Base-by-base conservation (phyloP, 1,140 invertebrate genomes). In the Hirudo medicinalis region DNA sequence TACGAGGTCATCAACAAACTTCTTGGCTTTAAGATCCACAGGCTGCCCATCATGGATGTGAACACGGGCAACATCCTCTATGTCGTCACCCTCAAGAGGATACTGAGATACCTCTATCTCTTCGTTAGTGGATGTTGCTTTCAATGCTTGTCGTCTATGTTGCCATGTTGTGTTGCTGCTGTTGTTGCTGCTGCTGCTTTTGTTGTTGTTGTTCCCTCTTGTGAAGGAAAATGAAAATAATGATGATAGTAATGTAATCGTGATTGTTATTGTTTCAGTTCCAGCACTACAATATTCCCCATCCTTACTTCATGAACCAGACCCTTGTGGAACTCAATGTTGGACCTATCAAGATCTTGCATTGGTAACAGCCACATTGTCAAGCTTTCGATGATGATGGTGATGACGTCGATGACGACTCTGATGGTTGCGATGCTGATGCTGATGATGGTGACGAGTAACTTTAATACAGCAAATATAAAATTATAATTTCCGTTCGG, bases 21-120 rank as follows among this genome's bases (percentile, higher is more conserved):
- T 74, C 92, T 96, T 75, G 88, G 89, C 76, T 94, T 93, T 82
- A 88, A 83, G 82, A 97, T 99, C 77, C 97, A 99, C 86, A 87
- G 96, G 78, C 86, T 82, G 78, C 94, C 94, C 77, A 92, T 97
- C 75, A 93, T 97, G 78, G 93, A 97, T 83, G 88, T 89, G 19
- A 85, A 88, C 63, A 94, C 92, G 49, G 92, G 92, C 79, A 94
- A 97, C 83, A 94, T 97, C 74, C 86, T 96, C 63, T 97, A 97
- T 82, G 97, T 97, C 81, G 86, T 97, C 75, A 98, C 94, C 68
- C 94, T 97, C 82, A 97, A 97, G 83, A 87, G 94, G 78, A 95
- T 98, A 83, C 86, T 97, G 72, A 88, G 92, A 81, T 98, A 97
- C 83, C 87, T 98, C 71, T 96, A 94, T 83, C 87, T 97, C 82